phyloP scores from a whole-genome alignment of 2,888 invertebrate genomes.

The Drosophila suboccidentalis region DNA sequence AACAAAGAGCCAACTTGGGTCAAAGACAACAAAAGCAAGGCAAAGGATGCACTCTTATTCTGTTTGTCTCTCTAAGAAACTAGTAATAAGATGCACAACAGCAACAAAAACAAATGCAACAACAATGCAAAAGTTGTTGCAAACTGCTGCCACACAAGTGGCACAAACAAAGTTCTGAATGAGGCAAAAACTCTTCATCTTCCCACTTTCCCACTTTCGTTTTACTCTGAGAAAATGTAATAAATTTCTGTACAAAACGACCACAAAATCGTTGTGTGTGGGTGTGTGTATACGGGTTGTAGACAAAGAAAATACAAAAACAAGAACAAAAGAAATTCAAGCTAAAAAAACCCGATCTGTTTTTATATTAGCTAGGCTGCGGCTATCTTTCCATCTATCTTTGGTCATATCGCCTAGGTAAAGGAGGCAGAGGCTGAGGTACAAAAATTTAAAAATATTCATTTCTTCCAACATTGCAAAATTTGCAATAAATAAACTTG shows the following conservation, averaged over 20 bases:
- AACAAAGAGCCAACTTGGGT: constrained; percentile 61
- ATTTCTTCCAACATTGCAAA: constrained; percentile 44
- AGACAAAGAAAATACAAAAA: constrained; percentile 73
- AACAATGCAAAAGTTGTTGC: constrained; percentile 50
- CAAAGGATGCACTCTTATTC: constrained; percentile 26
- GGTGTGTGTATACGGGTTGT: constrained; percentile 27
- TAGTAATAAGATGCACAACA: constrained; percentile 60
- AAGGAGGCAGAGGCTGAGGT: neutral
- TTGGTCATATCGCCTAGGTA: constrained; percentile 8
- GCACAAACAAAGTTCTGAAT: constrained; percentile 62
- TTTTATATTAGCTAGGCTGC: constrained; percentile 46
- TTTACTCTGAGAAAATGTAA: constrained; percentile 65
- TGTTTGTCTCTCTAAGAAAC: constrained; percentile 61
- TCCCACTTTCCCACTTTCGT: constrained; percentile 1
- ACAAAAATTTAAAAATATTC: constrained; percentile 16
- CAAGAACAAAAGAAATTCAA: constrained; percentile 61
- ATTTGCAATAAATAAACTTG: constrained; percentile 71
- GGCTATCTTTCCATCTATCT: constrained; percentile 62
- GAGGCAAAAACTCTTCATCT: constrained; percentile 50
- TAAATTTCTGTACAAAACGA: constrained; percentile 75
- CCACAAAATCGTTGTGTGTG: constrained; percentile 64
- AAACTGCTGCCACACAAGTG: constrained; percentile 52
- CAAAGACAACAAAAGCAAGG: constrained; percentile 40
- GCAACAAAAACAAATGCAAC: constrained; percentile 19
- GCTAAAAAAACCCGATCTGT: constrained; percentile 44